Conservation (phyloP, 1,140 invertebrate genomes). For the Apis florea region DNA sequence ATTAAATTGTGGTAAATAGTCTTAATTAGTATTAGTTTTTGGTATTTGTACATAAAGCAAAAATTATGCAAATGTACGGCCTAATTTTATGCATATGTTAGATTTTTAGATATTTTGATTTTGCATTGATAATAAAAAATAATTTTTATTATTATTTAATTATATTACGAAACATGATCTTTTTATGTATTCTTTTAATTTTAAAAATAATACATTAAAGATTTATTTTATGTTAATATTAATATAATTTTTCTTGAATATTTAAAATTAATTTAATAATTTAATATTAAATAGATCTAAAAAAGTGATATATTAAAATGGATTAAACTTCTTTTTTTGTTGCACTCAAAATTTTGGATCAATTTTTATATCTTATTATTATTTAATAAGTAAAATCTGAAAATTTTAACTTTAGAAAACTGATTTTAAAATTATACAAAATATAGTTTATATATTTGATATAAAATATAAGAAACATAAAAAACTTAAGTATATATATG, state of each 20-base stretch:
- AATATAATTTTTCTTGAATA: conserved; percentile 21
- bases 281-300: neutral
- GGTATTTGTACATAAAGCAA: conserved; percentile 55
- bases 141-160: neutral
- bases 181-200: conserved; percentile 1
- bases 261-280: too few species aligned
- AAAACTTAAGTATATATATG: too few species aligned
- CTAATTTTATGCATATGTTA: conserved; percentile 48
- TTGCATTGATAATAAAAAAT: conserved; percentile 21
- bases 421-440: too few species aligned
- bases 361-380: too few species aligned
- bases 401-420: too few species aligned
- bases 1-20: conserved; percentile 42
- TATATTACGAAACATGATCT: conserved; percentile 14
- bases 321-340: too few species aligned
- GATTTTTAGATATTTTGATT: conserved; percentile 33
- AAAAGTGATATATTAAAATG: conserved; percentile 18
- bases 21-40: conserved; percentile 44
- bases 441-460: too few species aligned
- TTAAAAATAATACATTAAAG: neutral
- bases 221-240: conserved; percentile 34
- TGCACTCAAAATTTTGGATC: too few species aligned
- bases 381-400: too few species aligned
- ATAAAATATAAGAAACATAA: too few species aligned
- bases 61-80: conserved; percentile 48